These are phyloP conservation scores for Paedocypris micromegethes DNA, from an alignment of 2,797 vertebrate species.

Conservation along the genomic window DNA sequence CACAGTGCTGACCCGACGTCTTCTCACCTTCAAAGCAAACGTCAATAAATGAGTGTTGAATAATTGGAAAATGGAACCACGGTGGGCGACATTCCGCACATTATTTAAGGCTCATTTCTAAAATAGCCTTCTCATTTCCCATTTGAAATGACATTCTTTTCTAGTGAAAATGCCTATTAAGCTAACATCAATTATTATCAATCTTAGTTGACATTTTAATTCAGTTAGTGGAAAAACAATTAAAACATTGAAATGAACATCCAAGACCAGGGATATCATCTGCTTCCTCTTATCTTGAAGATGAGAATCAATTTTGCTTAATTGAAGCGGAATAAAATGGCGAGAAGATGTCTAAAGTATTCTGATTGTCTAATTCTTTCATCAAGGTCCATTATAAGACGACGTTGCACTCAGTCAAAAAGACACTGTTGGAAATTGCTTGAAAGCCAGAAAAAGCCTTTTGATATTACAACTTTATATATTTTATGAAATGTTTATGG, in stretches of 20 bases:
- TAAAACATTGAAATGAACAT: conserved; percentile 1
- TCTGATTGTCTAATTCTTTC: conserved; percentile 8
- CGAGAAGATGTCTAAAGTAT: conserved; percentile 12
- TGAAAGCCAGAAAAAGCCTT: background rate
- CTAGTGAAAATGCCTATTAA: background rate
- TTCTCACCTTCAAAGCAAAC: conserved; percentile 62
- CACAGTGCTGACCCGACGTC: conserved; percentile 63
- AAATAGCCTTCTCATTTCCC: background rate
- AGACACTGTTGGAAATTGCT: conserved; percentile 8
- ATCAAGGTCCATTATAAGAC: conserved; percentile 6
- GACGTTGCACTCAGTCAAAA: conserved; percentile 15
- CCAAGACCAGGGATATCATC: background rate
- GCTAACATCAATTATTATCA: background rate
- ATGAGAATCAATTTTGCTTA: conserved; percentile 16
- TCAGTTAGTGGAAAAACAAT: background rate
- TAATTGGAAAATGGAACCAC: background rate
- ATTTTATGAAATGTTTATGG: too few relatives aligned
- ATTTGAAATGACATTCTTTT: background rate
- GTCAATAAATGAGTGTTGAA: background rate
- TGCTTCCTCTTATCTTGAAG: background rate
- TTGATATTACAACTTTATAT: too few relatives aligned
- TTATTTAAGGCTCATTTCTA: background rate
- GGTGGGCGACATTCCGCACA: too few relatives aligned
- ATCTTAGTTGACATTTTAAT: conserved; percentile 9
- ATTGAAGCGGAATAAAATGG: conserved; percentile 18